phyloP scores from a whole-genome alignment of 2,888 invertebrate genomes.

The Allophyes oxyacanthae region DNA sequence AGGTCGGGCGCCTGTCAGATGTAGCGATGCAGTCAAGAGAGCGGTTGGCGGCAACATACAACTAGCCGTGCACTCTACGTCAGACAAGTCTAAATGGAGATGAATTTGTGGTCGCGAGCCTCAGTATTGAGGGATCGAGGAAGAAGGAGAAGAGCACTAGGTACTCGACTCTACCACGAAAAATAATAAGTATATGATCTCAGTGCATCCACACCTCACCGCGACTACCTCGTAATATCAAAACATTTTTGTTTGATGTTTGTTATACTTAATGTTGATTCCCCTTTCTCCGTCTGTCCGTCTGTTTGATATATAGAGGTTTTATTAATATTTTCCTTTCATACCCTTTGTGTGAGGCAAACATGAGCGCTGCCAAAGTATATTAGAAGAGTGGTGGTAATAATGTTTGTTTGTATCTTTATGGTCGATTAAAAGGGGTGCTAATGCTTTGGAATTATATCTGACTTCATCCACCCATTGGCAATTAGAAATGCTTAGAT shows the following conservation, averaged over 20 bases:
- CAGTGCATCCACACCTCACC: conserved; percentile 26
- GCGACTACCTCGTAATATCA: conserved; percentile 58
- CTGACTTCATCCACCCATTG: background rate
- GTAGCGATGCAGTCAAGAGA: too few species aligned
- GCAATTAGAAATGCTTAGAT: too few species aligned
- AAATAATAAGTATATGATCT: background rate
- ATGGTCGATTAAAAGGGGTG: conserved; percentile 2
- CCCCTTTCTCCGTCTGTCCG: conserved; percentile 59
- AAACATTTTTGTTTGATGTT: conserved; percentile 70
- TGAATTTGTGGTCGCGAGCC: too few species aligned
- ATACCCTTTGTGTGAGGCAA: conserved; percentile 47
- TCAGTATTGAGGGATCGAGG: too few species aligned
- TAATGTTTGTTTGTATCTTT: conserved; percentile 13
- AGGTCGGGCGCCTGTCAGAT: too few species aligned
- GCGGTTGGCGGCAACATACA: too few species aligned
- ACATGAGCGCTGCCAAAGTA: conserved; percentile 34
- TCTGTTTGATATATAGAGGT: conserved; percentile 59
- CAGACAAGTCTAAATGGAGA: too few species aligned
- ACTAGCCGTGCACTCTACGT: too few species aligned
- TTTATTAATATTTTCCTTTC: conserved; percentile 61
- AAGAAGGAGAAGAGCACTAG: too few species aligned
- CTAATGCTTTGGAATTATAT: background rate
- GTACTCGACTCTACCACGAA: too few species aligned
- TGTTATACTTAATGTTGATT: conserved; percentile 65
- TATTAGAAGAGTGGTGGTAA: conserved; percentile 39